Conservation (phyloP, 1,140 invertebrate genomes). For the Pachypeltis micranthus region DNA sequence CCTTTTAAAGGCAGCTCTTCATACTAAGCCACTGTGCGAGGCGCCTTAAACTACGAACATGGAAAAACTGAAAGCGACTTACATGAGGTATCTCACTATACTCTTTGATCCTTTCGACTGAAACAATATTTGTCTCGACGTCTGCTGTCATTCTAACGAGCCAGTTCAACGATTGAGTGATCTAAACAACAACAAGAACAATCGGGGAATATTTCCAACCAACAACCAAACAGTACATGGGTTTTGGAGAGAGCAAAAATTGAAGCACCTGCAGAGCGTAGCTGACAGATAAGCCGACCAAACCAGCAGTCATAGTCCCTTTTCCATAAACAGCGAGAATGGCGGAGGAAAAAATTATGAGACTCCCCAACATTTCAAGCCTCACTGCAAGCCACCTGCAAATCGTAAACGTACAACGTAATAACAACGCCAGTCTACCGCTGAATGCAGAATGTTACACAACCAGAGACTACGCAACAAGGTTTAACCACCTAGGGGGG, state of each 20-base stretch:
- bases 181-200: constrained; percentile 38
- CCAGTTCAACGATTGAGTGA: constrained; percentile 93
- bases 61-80: constrained; percentile 3
- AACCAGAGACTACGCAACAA: no score
- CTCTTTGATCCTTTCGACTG: constrained; percentile 94
- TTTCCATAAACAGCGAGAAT: constrained; percentile 72
- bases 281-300: constrained; percentile 80
- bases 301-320: constrained; percentile 54
- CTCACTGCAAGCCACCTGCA: constrained; percentile 84
- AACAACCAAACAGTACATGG: no score
- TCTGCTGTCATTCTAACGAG: constrained; percentile 92
- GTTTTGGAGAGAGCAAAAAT: no score
- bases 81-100: constrained; percentile 72
- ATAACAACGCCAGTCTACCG: no score
- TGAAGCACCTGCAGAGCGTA: constrained; percentile 75
- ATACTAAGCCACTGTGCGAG: no score
- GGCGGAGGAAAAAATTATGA: constrained; percentile 80
- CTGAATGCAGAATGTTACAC: no score
- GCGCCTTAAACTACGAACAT: no score
- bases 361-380: constrained; percentile 83
- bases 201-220: constrained; percentile 5
- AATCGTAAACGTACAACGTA: no score
- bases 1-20: no score
- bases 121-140: constrained; percentile 52
- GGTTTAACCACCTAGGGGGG: no score